These are phyloP conservation scores for Isaurus tuberculatus DNA, from an alignment of 92 coral and sea anemone genomes.

Conservation along the genomic window DNA sequence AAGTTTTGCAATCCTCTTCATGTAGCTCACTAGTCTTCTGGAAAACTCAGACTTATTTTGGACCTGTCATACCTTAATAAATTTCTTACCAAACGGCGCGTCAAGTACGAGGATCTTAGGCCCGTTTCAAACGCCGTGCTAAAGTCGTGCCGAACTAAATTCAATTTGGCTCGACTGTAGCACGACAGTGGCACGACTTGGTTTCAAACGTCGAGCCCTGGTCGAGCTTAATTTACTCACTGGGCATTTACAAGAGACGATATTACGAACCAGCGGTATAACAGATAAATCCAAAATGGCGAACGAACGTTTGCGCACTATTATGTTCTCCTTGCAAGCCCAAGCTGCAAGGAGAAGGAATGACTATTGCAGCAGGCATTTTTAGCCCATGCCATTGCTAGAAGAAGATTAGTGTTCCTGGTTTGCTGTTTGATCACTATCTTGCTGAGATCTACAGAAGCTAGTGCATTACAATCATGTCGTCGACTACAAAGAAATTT, in stretches of 20 bases:
- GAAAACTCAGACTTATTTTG: slow-evolving; percentile 65
- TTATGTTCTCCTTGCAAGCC: neutral
- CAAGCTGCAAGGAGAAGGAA: slow-evolving; percentile 19
- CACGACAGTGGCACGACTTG: slow-evolving; percentile 46
- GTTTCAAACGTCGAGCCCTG: slow-evolving; percentile 40
- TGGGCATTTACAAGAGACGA: neutral
- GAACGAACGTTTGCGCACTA: slow-evolving; percentile 6
- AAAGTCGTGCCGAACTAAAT: slow-evolving; percentile 38
- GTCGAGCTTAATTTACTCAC: slow-evolving; percentile 37
- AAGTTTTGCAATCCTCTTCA: slow-evolving; percentile 66
- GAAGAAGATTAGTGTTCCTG: slow-evolving; percentile 17
- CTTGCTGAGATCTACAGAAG: slow-evolving; percentile 5
- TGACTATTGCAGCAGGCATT: slow-evolving; percentile 4
- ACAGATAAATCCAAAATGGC: slow-evolving; percentile 7
- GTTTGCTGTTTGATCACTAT: slow-evolving; percentile 4
- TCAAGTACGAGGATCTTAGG: slow-evolving; percentile 65
- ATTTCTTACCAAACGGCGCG: slow-evolving; percentile 42
- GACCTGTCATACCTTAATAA: slow-evolving; percentile 56
- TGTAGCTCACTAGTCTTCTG: slow-evolving; percentile 61
- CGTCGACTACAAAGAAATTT: slow-evolving; percentile 25
- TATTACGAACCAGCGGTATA: slow-evolving; percentile 3
- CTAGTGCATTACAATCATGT: slow-evolving; percentile 4
- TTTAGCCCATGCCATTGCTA: neutral
- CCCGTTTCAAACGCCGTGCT: slow-evolving; percentile 40
- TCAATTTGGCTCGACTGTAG: slow-evolving; percentile 44